Base-by-base conservation (phyloP, 2,113 vertebrate species). In the Tursiops truncatus region DNA sequence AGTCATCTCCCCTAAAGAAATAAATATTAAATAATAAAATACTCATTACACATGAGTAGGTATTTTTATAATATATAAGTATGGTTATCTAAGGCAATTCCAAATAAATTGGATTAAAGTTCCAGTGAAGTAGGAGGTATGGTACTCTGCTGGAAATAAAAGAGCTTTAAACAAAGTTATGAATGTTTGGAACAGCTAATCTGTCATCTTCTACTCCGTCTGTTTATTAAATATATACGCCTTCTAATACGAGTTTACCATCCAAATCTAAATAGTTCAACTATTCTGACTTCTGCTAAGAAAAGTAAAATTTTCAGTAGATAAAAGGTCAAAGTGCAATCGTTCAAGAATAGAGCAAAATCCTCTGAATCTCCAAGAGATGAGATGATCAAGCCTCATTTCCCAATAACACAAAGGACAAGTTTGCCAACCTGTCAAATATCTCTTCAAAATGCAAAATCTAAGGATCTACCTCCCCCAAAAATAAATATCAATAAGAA, bases 361-460 rank as follows among this genome's bases (percentile, higher is more conserved):
- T 47, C n/a, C 80, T 86, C 79, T 63, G 92, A 44, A n/a, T 92
- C 81, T 95, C 87, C 68, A 92, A 82, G 76, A 86, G 76, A 94
- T 84, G 56, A 86, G 76, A 95, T 84, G 56, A 76, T 33, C 56
- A 87, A 74, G 9, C 84, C 38, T 71, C 68, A 47, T 70, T 92
- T 96, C 79, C 77, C 53, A 94, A 67, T 74, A 97, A 71, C 44
- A 83, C 15, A 89, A 90, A 85, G 44, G 31, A 62, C 50, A 94
- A 88, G 44, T 83, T 33, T 79, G 44, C 68, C 38, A 88, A 15
- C 6, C 58, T 81, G 38, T 91, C 41, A 92, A 73, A 33, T 71
- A 88, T 41, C 91, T 93, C n/a, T 50, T 82, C 44, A 41, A 94
- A 91, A 53, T 50, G 67, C 68, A 94, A 73, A 73, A 93, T 67